Base-by-base conservation (phyloP, 2,113 vertebrate species). In the Sebastes fasciatus region DNA sequence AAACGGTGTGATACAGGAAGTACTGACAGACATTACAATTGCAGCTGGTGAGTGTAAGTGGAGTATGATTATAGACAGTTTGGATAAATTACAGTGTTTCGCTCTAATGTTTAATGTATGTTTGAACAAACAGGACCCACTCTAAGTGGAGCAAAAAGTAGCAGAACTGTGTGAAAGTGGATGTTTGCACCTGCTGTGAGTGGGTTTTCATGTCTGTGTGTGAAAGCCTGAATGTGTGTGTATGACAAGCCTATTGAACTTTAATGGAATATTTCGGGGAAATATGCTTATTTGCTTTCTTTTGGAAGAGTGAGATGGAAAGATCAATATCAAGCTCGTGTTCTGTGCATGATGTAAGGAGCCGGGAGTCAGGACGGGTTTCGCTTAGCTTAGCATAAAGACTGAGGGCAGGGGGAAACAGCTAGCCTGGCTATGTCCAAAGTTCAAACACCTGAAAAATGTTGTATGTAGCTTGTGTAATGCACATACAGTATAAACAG, bases 41-140 rank as follows among this genome's bases (percentile, higher is more conserved):
- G 23, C 81, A 64, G 63, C 48, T 73, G 66, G 52, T 43, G 55
- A 79, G 43, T 74, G 48, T 23, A 86, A 92, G 84, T 80, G 74
- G 81, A 78, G 66, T 74, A 58, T 80, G 73, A 87, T 84, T 79
- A 63, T 52, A 51, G 80, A 83, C 69, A 70, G 40, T 77, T 66
- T 46, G 73, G 70, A 84, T 84, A 71, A 79, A 86, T 77, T 49
- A 83, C 21, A 75, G 79, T 42, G 77, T 84, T 73, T 83, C 64
- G 54, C 23, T 51, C 60, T 42, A 58, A 80, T 66, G 67, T 80
- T 67, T 73, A 72, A 82, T 77, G 62, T 74, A 68, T n/a, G 67
- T 86, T 61, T 64, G 71, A 85, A 75, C 79, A 82, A 84, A 80
- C 19, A 6, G 2, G 11, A n/a, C 23, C 46, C 6, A 40, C 19